Evolutionary conservation across 2,797 vertebrate genomes (phyloP), one percentile per base, ranked within the genome.

Genomic region (Halcyon chelicuti): DNA sequence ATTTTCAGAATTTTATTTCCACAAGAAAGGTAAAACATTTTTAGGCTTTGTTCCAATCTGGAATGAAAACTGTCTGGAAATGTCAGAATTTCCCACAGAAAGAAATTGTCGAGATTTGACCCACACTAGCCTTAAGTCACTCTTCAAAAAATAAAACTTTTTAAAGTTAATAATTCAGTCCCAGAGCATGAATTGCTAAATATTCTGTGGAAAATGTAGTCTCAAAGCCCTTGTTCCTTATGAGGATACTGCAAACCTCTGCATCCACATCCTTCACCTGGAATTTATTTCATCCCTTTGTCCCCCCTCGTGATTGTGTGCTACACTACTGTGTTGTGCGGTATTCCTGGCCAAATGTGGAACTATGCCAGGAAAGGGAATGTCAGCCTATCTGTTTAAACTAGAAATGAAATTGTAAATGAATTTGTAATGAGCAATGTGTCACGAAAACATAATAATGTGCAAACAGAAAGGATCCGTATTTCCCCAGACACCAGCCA

Each of bases 1-100:
- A 88, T n/a, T 65, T 90, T 72, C 72, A 94, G 76, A 86, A 80
- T 83, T 88, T 83, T 9, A 44, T 74, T 93, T 93, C 44, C 66
- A 74, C 31, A 62, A 46, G 62, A 90, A 90, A 95, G 37, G 49
- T 83, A 68, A 61, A 77, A 90, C 25, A 15, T 52, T 72, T 93
- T 84, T 66, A 80, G 52, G 44, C 37, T 80, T 72, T 74, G 3
- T 71, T 95, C 68, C 90, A 90, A 55, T 66, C 19, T 54, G 57
- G 46, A 90, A 83, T 0, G 1, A 86, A 92, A 88, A 76, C 60
- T 87, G 63, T 79, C 79, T 93, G 87, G 72, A 97, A 94, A 94
- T 57, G 14, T 72, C 61, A 94, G 49, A 40, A 81, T 81, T 88
- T 88, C 68, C 66, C 66, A 77, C 40, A 86, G 86, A 79, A 91